Evolutionary conservation across 2,888 invertebrate species (phyloP), one percentile per base, ranked within the genome.

Genomic region (Mesopsocus fuscifrons): DNA sequence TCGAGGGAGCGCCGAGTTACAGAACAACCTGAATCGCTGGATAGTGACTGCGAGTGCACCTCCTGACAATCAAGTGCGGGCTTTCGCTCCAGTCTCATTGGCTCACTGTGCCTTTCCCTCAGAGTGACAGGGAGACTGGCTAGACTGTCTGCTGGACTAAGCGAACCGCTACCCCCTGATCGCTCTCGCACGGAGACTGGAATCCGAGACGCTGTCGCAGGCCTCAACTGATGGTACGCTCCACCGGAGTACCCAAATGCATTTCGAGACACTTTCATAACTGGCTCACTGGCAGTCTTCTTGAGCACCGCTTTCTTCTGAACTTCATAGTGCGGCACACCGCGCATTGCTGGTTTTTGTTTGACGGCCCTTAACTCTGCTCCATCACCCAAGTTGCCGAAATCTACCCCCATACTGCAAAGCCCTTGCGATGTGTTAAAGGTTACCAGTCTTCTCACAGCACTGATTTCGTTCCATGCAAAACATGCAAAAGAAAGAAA

Each of bases 401-500:
- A 38, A 38, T 38, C 38, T 13, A 38, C 38, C 38, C 17, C 21
- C 8, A 38, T 9, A 20, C 38, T 38, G 17, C 21, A 20, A 3
- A 21, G 38, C n/a, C 38, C 38, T 38, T 20, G 20, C 6, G 3
- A 3, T 20, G 38, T 38, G 6, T 21, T 5, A 9, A 38, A 5
- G 3, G 38, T 38, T 21, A 38, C n/a, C 38, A 38, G 20, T 20
- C 11, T 38, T 20, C 18, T 38, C 20, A 13, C 20, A 17, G 20
- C 6, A 20, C 38, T 5, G 38, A 15, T 38, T 15, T 38, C 20
- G 13, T 38, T 38, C 34, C 15, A 34, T 9, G 17, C 8, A 20
- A 16, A 38, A 18, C 38, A 38, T 38, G 38, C 38, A 38, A 38
- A 9, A 38, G 11, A 20, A 38, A 38, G 20, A 15, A 17, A 34